Conservation (phyloP, 2,797 vertebrate species). For the Nyctibius grandis region DNA sequence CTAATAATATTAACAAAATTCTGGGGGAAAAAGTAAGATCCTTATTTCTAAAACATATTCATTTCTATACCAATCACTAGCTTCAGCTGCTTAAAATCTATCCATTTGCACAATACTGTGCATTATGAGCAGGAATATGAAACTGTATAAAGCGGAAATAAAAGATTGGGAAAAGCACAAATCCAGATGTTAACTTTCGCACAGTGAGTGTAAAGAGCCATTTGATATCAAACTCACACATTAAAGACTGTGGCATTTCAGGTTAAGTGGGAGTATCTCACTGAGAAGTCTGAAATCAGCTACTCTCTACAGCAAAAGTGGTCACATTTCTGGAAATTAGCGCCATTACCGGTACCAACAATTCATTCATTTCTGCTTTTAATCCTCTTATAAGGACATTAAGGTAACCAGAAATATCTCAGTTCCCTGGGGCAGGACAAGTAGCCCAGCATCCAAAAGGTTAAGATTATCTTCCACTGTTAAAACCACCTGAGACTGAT, state of each 20-base stretch:
- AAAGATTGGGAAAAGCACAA: background rate
- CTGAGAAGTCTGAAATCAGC: background rate
- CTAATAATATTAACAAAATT: background rate
- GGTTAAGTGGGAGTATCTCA: background rate
- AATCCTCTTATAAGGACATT: background rate
- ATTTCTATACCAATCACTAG: background rate
- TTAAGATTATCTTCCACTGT: background rate
- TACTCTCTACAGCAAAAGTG: background rate
- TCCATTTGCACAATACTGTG: background rate
- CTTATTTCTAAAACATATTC: background rate
- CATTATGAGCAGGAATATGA: background rate
- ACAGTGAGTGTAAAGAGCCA: background rate
- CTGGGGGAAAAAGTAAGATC: background rate
- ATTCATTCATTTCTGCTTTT: background rate
- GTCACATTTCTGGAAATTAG: background rate
- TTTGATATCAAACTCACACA: background rate
- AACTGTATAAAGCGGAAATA: background rate
- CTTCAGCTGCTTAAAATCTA: background rate
- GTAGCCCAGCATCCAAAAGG: background rate
- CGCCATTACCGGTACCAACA: background rate
- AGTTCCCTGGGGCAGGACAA: background rate
- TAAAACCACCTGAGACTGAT: background rate
- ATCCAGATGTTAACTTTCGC: background rate
- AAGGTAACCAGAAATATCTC: background rate
- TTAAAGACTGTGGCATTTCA: background rate